phyloP scores from a whole-genome alignment of 1,140 invertebrate species.

The Drosophila santomea region DNA sequence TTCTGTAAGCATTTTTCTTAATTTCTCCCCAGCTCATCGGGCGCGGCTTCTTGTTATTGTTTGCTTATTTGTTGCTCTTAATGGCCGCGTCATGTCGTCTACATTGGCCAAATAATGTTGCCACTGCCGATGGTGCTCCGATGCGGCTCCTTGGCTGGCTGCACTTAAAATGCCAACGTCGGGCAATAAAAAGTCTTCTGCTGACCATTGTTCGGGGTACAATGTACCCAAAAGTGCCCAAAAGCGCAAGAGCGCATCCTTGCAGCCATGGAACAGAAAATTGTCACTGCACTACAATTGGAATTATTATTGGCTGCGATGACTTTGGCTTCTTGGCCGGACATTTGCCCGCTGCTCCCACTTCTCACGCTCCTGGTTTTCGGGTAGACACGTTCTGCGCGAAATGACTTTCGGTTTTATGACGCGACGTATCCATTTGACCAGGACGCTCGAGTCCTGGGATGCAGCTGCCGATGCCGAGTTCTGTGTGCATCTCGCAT shows the following conservation, averaged over 20 bases:
- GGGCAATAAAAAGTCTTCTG: conserved; percentile 70
- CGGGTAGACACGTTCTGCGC: conserved; percentile 71
- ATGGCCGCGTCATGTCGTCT: conserved; percentile 82
- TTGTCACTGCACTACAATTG: conserved; percentile 83
- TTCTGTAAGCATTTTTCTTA: conserved; percentile 49
- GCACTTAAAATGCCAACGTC: conserved; percentile 77
- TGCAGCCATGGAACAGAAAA: conserved; percentile 46
- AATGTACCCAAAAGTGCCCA: conserved; percentile 71
- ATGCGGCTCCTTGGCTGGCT: conserved; percentile 21
- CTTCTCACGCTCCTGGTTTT: conserved; percentile 2
- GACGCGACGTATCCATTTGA: conserved; percentile 80
- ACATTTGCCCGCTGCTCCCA: conserved; percentile 11
- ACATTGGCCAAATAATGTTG: conserved; percentile 83
- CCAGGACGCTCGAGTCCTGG: conserved; percentile 45
- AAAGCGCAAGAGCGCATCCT: conserved; percentile 47
- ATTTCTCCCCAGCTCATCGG: conserved; percentile 56
- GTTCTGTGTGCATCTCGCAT: conserved; percentile 66
- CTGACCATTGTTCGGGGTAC: conserved; percentile 80
- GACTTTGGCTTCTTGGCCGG: conserved; percentile 79
- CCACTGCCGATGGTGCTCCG: conserved; percentile 26
- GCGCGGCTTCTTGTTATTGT: conserved; percentile 58
- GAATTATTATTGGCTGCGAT: conserved; percentile 84
- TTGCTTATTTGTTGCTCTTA: conserved; percentile 84
- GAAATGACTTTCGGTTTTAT: conserved; percentile 83
- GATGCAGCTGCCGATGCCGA: conserved; percentile 28